Evolutionary conservation across 2,113 vertebrate species (phyloP).

Genomic region (Onychostruthus taczanowskii): DNA sequence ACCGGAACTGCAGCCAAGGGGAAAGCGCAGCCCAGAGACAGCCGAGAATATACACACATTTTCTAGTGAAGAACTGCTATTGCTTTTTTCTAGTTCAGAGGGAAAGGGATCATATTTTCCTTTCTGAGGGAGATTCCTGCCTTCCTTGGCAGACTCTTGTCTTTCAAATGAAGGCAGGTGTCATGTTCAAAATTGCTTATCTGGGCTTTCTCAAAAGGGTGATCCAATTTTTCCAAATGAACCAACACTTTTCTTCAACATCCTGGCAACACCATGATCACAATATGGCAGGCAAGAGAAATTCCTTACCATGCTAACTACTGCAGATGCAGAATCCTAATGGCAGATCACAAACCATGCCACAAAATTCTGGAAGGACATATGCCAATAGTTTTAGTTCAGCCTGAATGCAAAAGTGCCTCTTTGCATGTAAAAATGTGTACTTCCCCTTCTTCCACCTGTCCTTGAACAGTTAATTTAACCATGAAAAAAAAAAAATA

Average conservation of each 20-base stretch:
- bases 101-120: not conserved
- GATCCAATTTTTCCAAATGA: not conserved
- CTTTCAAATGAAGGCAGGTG: not conserved
- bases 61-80: not conserved
- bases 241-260: not conserved
- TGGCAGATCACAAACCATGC: not conserved
- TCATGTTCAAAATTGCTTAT: not conserved
- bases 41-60: too few species aligned
- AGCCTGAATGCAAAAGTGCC: not conserved
- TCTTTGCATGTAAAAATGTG: not conserved
- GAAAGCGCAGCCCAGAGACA: too few species aligned
- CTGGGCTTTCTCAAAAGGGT: not conserved
- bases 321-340: not conserved
- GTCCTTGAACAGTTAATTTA: not conserved
- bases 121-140: not conserved
- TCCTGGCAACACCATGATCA: not conserved
- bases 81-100: not conserved
- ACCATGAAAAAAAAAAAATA: not conserved
- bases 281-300: not conserved
- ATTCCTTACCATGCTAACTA: not conserved
- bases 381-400: not conserved
- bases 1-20: too few species aligned
- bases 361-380: not conserved
- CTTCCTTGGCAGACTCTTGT: not conserved
- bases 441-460: not conserved